Evolutionary conservation across 2,888 invertebrate genomes (phyloP), one percentile per base, ranked within the genome.

Genomic region (Elysia crispata): DNA sequence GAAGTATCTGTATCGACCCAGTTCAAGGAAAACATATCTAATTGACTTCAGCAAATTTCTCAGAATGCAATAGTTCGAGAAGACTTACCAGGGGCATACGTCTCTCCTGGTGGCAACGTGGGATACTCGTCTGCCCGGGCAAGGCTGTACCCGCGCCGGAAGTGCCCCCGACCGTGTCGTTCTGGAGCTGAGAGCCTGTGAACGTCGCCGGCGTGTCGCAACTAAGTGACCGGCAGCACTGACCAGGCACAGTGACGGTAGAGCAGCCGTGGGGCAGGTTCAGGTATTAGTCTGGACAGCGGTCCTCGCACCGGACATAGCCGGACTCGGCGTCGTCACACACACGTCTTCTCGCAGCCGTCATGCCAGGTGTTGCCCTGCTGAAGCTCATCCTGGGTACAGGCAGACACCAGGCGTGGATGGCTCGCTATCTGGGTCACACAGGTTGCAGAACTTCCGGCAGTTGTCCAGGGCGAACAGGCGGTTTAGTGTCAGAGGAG

Each of bases 321-420:
- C 89, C 89, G 72, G 85, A 87, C n/a, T 85, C 83, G 69, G 87
- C 85, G 78, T 89, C 86, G 80, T 88, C 88, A 82, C 89, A 89
- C 25, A 86, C 89, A 89, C 33, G 72, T 84, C 76, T 82, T 84
- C 69, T 86, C 86, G 83, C 89, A 89, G 41, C 86, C 86, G 74
- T 87, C 86, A 73, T 86, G 80, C 89, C 89, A 89, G 15, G 85
- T 84, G 77, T 88, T 86, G 11, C 86, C 86, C 73, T 89, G 86
- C 79, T 84, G 85, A 77, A 86, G 88, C 85, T 30, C 86, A 85
- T 5, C 84, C 84, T 66, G 87, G 86, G 84, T 86, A 87, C 28
- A 83, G 80, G 67, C 85, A 85, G 8, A 79, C 81, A 66, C 81
- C 85, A 81, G 66, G 23, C 5, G 75, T 33, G 31, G 11, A 20